Evolutionary conservation across 2,113 vertebrate species (phyloP).

Genomic region (Shinisaurus crocodilurus): DNA sequence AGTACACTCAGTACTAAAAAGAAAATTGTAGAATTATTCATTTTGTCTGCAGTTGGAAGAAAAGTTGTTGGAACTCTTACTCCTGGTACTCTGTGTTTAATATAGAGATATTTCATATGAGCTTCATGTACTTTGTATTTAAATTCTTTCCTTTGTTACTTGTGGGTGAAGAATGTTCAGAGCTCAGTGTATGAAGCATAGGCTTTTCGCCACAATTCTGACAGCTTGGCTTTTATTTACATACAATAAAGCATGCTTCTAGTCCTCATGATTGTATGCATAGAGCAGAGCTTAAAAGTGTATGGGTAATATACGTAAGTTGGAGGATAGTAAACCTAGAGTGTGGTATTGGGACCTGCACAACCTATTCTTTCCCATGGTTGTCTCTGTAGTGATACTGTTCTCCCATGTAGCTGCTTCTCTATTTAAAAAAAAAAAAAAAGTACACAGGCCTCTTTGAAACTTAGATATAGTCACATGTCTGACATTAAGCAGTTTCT

Average conservation of each 20-base stretch:
- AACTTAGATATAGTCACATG: neutral
- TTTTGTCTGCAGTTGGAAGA: neutral
- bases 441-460: neutral
- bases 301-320: neutral
- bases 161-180: neutral
- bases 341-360: neutral
- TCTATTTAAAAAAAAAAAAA: no score
- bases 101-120: neutral
- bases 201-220: neutral
- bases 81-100: neutral
- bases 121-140: neutral
- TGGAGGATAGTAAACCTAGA: neutral
- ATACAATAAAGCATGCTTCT: neutral
- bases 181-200: neutral
- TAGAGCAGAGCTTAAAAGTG: neutral
- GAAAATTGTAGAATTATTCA: neutral
- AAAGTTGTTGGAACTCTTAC: neutral
- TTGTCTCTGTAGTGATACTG: neutral
- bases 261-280: neutral
- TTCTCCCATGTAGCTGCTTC: neutral
- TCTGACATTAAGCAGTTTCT: no score
- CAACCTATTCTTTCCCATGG: no score
- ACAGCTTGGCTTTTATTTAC: neutral
- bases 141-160: fast-evolving
- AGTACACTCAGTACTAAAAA: no score